Conservation (phyloP, 30 jellyfish, hydroid and myxozoan genomes). For the Hydractinia symbiolongicarpus region DNA sequence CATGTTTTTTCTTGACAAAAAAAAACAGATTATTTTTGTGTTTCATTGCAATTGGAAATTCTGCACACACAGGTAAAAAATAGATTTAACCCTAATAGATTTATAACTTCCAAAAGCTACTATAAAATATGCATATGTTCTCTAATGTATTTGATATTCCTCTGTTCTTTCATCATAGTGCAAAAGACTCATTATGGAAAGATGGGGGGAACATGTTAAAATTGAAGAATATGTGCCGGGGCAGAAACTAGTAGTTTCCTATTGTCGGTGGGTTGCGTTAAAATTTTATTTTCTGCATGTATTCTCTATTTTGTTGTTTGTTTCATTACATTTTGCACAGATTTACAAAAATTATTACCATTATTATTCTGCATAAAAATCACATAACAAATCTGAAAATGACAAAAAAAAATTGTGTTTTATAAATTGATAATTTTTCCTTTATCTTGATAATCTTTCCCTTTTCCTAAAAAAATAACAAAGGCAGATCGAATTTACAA, state of each 20-base stretch:
- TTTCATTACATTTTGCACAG: background rate
- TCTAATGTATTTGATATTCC: too few species aligned
- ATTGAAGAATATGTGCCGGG: constrained; percentile 86
- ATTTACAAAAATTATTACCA: too few species aligned
- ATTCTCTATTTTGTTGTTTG: background rate
- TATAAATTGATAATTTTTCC: background rate
- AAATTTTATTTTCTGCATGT: background rate
- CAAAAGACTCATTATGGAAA: constrained; percentile 58
- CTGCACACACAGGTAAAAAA: constrained; percentile 88
- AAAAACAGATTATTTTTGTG: constrained; percentile 67
- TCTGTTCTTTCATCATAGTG: constrained; percentile 28
- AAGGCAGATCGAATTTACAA: too few species aligned
- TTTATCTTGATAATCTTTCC: too few species aligned
- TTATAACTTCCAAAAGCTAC: too few species aligned
- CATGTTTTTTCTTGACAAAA: background rate
- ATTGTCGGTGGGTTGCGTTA: constrained; percentile 67
- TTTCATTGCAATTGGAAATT: constrained; percentile 91
- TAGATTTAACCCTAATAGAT: too few species aligned
- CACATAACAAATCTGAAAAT: background rate
- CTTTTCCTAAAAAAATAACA: too few species aligned
- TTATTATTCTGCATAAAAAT: too few species aligned
- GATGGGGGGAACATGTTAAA: constrained; percentile 86
- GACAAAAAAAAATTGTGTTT: background rate
- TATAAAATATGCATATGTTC: too few species aligned
- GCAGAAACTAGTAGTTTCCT: constrained; percentile 62